Percentiles rank a stretch among this genome's conserved stretches.
phyloP scores from a whole-genome alignment of 2,797 vertebrate genomes.

The Urophycis tenuis region DNA sequence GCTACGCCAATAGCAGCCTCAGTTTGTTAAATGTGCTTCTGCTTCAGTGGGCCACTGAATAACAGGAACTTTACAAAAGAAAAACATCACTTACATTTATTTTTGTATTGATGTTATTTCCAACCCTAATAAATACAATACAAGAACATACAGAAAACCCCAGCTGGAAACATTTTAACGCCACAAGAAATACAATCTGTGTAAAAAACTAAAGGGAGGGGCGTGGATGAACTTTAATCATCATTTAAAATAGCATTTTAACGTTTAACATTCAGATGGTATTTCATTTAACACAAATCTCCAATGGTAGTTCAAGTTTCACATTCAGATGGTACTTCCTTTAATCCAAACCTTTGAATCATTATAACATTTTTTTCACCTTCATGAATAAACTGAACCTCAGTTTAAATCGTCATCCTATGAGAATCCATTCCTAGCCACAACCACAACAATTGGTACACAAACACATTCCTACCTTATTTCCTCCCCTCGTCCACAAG shows the following conservation, averaged over 20 bases:
- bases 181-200: background rate
- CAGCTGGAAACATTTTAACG: background rate
- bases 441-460: background rate
- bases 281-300: background rate
- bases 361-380: background rate
- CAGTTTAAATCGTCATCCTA: background rate
- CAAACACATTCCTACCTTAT: background rate
- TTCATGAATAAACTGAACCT: background rate
- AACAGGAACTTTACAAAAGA: background rate
- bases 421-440: background rate
- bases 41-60: background rate
- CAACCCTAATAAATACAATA: background rate
- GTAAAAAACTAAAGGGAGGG: background rate
- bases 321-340: background rate
- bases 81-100: background rate
- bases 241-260: background rate
- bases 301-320: background rate
- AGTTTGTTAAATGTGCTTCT: background rate
- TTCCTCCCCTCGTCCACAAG: background rate
- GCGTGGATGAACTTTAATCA: background rate
- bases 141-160: conserved; percentile 2
- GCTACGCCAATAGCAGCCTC: background rate
- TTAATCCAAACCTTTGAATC: background rate
- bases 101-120: background rate
- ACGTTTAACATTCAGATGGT: background rate